Evolutionary conservation across 2,113 vertebrate species (phyloP), one percentile per base, ranked within the genome.

Genomic region (Agapornis roseicollis): DNA sequence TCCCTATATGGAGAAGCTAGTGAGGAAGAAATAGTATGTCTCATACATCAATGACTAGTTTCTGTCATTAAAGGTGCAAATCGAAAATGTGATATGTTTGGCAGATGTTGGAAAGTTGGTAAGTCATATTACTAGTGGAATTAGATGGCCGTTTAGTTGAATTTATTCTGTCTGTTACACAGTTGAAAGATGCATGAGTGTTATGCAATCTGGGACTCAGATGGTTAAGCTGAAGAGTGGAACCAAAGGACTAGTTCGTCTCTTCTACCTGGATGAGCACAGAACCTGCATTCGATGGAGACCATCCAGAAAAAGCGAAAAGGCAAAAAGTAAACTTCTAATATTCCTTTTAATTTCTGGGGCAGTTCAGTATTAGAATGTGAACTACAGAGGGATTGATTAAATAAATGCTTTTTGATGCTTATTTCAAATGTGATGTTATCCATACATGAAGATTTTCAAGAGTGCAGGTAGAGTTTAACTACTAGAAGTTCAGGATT

Each of bases 151-250:
- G 2, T 17, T 72, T 29, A 50, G 28, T 8, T 71, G 55, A 69
- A 60, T 85, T 80, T 56, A 1, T 60, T 89, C 20, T 91, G 31
- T 97, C 44, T 97, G 77, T 90, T 97, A 93, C 90, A 41, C 98
- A 99, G 99, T 99, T 98, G 99, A 99, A 98, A 98, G 99, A 99
- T 99, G 99, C 97, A 99, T 99, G 99, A 98, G 98, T 90, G 98
- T 99, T 73, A 99, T 99, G 99, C 99, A 99, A 98, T 99, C 99
- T 37, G 99, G 99, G 97, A 99, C 99, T n/a, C 99, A 99, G 98
- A 99, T 99, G 99, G 98, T 99, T 93, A 99, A 99, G 94, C 97
- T 99, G 97, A 99, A 99, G 98, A 98, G 98, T 33, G 99, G 99
- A n/a, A 98, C 98, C 96, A 99, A 99, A 97, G 99, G 99, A 17